Evolutionary conservation across 1,140 invertebrate genomes (phyloP).

Genomic region (Anastrepha ludens): DNA sequence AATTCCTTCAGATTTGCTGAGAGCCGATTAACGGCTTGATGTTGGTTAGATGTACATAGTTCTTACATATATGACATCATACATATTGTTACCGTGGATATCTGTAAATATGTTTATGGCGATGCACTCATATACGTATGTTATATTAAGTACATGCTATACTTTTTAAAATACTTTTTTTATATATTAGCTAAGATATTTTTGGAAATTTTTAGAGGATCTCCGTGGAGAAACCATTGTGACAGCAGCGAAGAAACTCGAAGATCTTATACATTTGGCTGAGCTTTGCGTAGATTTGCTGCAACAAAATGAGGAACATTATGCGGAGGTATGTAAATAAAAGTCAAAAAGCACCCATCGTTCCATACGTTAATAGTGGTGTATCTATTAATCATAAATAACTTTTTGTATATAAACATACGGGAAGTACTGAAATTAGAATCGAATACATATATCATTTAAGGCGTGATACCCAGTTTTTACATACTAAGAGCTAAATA

Average conservation of each 20-base stretch:
- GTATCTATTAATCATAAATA: neutral
- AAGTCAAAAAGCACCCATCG: neutral
- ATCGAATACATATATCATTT: neutral
- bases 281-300: slow-evolving; percentile 98
- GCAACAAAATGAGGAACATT: slow-evolving; percentile 99
- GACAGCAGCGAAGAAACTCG: slow-evolving; percentile 91
- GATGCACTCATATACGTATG: too few species aligned
- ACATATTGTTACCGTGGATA: too few species aligned
- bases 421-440: neutral
- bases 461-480: neutral
- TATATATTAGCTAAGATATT: neutral
- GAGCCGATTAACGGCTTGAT: too few species aligned
- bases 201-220: slow-evolving; percentile 79
- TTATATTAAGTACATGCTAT: too few species aligned
- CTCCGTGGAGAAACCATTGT: slow-evolving; percentile 87
- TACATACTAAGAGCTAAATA: too few species aligned
- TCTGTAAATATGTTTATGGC: too few species aligned
- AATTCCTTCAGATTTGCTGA: too few species aligned
- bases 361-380: neutral
- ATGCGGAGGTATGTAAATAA: slow-evolving; percentile 92
- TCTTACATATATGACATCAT: too few species aligned
- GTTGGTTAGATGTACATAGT: too few species aligned
- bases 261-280: slow-evolving; percentile 97
- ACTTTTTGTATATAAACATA: neutral
- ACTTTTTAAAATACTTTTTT: too few species aligned